Conservation (phyloP, 2,113 vertebrate species). For the Aphyosemion australe region DNA sequence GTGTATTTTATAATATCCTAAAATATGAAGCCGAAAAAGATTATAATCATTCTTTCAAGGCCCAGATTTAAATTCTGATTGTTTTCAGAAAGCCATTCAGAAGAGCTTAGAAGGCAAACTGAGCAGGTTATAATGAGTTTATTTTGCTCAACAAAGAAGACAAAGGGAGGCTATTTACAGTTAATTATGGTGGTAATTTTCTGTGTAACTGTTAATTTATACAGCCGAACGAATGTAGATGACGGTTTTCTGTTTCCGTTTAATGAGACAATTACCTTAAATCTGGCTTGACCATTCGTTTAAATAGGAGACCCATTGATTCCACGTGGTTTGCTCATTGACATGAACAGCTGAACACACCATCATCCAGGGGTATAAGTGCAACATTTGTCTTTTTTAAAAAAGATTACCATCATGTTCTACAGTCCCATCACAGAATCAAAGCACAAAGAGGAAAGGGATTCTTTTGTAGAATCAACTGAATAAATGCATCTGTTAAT, state of each 20-base stretch:
- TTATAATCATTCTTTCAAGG: slow-evolving; percentile 25
- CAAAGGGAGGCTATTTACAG: slow-evolving; percentile 57
- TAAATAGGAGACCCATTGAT: slow-evolving; percentile 53
- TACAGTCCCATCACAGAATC: slow-evolving; percentile 4
- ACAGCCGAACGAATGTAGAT: slow-evolving; percentile 4
- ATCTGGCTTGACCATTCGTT: slow-evolving; percentile 14
- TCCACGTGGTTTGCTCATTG: slow-evolving; percentile 25
- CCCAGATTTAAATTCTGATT: slow-evolving; percentile 46
- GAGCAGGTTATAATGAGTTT: slow-evolving; percentile 52
- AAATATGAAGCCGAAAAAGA: slow-evolving; percentile 16
- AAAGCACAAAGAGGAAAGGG: slow-evolving; percentile 17
- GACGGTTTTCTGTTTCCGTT: slow-evolving; percentile 2
- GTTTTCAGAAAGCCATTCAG: slow-evolving; percentile 27
- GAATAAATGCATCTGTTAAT: slow-evolving; percentile 60
- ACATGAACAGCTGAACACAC: slow-evolving; percentile 36
- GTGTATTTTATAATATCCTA: not conserved
- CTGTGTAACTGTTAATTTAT: slow-evolving; percentile 47
- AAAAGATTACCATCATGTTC: slow-evolving; percentile 39
- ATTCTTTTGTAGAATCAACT: slow-evolving; percentile 9
- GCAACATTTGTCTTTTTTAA: slow-evolving; percentile 20
- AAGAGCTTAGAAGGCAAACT: slow-evolving; percentile 26
- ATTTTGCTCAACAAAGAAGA: slow-evolving; percentile 60
- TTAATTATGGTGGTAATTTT: slow-evolving; percentile 62
- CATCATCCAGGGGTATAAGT: slow-evolving; percentile 13
- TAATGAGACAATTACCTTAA: not conserved